phyloP scores from a whole-genome alignment of 2,888 invertebrate genomes.

The Pristionchus japonicus region DNA sequence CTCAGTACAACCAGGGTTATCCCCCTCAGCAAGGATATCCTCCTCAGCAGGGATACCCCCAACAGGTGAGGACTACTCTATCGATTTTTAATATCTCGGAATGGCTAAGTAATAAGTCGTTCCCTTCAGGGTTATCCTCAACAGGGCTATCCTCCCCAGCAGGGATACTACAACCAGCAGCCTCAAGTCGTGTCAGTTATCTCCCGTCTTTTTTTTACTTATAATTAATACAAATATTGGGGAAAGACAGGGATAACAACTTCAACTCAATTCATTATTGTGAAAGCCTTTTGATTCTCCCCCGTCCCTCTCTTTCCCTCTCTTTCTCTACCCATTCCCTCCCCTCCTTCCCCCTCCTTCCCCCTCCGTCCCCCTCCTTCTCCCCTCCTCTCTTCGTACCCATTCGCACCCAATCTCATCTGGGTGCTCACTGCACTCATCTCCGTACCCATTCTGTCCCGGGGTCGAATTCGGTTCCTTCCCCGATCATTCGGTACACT shows the following conservation, averaged over 20 bases:
- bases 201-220: constrained; percentile 30
- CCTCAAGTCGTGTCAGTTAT: constrained; percentile 34
- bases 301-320: not conserved
- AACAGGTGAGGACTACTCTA: not conserved
- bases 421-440: constrained; percentile 40
- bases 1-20: constrained; percentile 27
- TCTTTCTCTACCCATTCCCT: not conserved
- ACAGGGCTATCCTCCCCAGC: constrained; percentile 30
- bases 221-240: not conserved
- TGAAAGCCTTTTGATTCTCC: not conserved
- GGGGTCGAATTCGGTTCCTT: constrained; percentile 42
- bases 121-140: constrained; percentile 23
- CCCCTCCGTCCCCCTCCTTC: too few relatives aligned
- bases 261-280: too few relatives aligned
- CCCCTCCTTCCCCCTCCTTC: not conserved
- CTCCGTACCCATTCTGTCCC: constrained; percentile 45
- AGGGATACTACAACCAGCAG: constrained; percentile 24
- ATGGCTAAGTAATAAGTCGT: not conserved
- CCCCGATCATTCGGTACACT: constrained; percentile 23
- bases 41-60: constrained; percentile 34
- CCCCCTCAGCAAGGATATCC: constrained; percentile 5
- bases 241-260: too few relatives aligned
- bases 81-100: not conserved
- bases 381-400: constrained; percentile 46
- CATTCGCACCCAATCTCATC: constrained; percentile 43